Evolutionary conservation across 2,797 vertebrate genomes (phyloP).

Genomic region (Phrynocephalus forsythii): DNA sequence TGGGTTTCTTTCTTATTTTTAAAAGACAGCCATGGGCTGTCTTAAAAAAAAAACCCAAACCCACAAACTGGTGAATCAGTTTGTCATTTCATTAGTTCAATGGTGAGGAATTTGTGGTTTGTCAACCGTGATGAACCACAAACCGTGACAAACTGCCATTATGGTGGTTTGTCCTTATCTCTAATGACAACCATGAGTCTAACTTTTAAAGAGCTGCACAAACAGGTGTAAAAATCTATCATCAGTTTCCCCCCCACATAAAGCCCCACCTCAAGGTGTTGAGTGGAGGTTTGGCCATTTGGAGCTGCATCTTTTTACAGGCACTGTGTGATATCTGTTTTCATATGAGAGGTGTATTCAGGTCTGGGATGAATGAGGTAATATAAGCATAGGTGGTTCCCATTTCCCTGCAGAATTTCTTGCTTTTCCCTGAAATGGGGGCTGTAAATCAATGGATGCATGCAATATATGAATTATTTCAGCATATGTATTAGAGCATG

Average conservation of each 20-base stretch:
- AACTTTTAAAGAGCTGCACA: slow-evolving; percentile 24
- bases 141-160: too few species aligned
- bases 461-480: slow-evolving; percentile 60
- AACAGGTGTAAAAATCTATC: slow-evolving; percentile 16
- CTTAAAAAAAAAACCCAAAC: too few species aligned
- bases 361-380: slow-evolving; percentile 52
- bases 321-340: slow-evolving; percentile 48
- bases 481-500: slow-evolving; percentile 22
- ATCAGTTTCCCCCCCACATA: slow-evolving; percentile 4
- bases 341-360: slow-evolving; percentile 60
- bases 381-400: slow-evolving; percentile 57
- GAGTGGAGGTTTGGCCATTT: slow-evolving; percentile 46
- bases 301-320: slow-evolving; percentile 61
- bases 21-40: too few species aligned
- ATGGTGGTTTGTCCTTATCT: too few species aligned
- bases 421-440: neutral
- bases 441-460: slow-evolving; percentile 37
- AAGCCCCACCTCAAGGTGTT: neutral
- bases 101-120: too few species aligned
- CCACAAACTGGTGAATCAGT: too few species aligned
- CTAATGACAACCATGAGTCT: accelerated
- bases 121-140: too few species aligned
- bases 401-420: slow-evolving; percentile 43
- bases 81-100: too few species aligned
- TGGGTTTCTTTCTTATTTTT: too few species aligned